Base-by-base conservation (phyloP, 2,113 vertebrate genomes). In the Pachypanchax playfairii region DNA sequence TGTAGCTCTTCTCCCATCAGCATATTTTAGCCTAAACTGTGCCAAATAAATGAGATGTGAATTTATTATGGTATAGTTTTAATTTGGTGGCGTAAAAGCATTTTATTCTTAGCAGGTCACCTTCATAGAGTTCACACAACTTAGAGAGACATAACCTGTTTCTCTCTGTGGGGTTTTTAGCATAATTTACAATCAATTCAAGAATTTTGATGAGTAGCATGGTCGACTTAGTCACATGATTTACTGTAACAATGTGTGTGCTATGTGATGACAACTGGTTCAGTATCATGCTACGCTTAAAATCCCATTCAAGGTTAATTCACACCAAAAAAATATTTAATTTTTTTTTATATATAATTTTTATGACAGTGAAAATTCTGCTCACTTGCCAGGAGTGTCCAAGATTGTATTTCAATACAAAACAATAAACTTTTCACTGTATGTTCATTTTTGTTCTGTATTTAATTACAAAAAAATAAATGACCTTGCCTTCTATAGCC, bases 1-100 rank as follows among this genome's bases (percentile, higher is more conserved):
- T 54, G 53, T 31, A 43, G 49, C 51, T 75, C 48, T 18, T 9
- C 38, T 47, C 51, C 78, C 24, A 72, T 83, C 54, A 63, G 68
- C 53, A 73, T 73, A 41, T 77, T 63, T 49, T 54, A 38, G 24
- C 4, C 31, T 2, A 68, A 62, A 24, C 53, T 38, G 35, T 41
- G 42, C 3, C 33, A 11, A 20, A 18, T 39, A 25, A 46, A 48
- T 51, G 4, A 20, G 43, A 22, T 21, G 4, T 21, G 20, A 39
- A 39, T 39, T 39, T 17, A 39, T 39, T 39, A 13, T 39, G 36
- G 14, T 15, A 39, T 15, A 17, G 14, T 15, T 41, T 39, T 41
- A 41, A 28, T 54, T 54, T 31, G 13, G 54, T 48, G 53, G 55
- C 35, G 28, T 18, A 24, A 22, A 5, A 51, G 28, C 35, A 12